A percentile compares a stretch with the other conserved stretches of the same genome.
Conservation (phyloP, 92 coral and sea anemone species). For the Ricordea florida region DNA sequence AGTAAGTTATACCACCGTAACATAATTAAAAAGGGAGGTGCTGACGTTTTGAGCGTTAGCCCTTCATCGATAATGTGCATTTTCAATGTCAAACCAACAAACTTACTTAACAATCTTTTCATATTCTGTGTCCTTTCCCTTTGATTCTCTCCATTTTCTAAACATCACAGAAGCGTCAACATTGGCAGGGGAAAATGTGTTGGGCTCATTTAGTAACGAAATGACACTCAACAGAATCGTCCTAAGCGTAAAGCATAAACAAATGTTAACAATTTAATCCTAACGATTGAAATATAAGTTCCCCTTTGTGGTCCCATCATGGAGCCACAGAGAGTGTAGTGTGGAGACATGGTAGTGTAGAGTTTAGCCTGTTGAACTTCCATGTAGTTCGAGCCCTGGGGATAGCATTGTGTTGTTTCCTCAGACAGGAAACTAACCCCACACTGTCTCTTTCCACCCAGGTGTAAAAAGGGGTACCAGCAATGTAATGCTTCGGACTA, state of each 20-base stretch:
- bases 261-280: neutral
- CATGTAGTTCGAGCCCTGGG: too few relatives aligned
- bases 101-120: slow-evolving; percentile 89
- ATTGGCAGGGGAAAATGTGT: slow-evolving; percentile 98
- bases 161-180: slow-evolving; percentile 99
- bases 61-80: neutral
- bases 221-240: slow-evolving; percentile 96
- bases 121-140: slow-evolving; percentile 96
- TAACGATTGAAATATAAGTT: neutral
- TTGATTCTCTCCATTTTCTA: slow-evolving; percentile 94
- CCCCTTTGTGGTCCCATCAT: neutral
- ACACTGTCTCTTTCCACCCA: too few relatives aligned
- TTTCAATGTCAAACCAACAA: neutral
- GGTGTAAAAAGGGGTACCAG: too few relatives aligned
- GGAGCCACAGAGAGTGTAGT: too few relatives aligned
- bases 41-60: too few relatives aligned
- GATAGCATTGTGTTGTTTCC: too few relatives aligned
- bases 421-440: too few relatives aligned
- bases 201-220: slow-evolving; percentile 95
- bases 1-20: too few relatives aligned
- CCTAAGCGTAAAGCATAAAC: slow-evolving; percentile 43
- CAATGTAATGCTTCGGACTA: too few relatives aligned
- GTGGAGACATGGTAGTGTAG: too few relatives aligned
- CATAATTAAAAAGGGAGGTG: too few relatives aligned
- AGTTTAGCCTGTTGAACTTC: too few relatives aligned